Evolutionary conservation across 2,113 vertebrate genomes (phyloP).

Genomic region (Albula goreensis): DNA sequence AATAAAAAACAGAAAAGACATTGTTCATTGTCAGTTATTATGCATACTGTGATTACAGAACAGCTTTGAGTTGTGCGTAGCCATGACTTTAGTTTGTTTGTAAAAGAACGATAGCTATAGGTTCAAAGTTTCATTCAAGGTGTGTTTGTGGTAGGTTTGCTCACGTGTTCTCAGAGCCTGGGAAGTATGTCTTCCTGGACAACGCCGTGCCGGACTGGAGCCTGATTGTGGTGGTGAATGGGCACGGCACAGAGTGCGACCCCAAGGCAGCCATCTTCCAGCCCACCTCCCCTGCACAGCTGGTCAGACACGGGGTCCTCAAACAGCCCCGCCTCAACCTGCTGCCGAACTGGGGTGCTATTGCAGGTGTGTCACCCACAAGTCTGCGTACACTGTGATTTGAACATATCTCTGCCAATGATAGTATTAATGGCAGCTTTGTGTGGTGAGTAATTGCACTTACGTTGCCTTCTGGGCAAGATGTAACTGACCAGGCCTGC

Average conservation of each 20-base stretch:
- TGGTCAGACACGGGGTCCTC: constrained; percentile 72
- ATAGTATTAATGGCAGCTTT: too few species aligned
- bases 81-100: too few species aligned
- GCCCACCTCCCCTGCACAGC: constrained; percentile 81
- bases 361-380: constrained; percentile 68
- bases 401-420: not conserved
- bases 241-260: constrained; percentile 69
- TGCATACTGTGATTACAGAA: too few species aligned
- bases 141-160: constrained; percentile 75
- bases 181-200: constrained; percentile 84
- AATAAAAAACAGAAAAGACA: too few species aligned
- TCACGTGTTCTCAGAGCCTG: constrained; percentile 82
- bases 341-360: constrained; percentile 80
- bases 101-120: too few species aligned
- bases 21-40: too few species aligned
- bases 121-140: not conserved
- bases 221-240: constrained; percentile 78
- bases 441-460: not conserved
- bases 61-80: too few species aligned
- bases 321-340: constrained; percentile 71
- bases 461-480: not conserved
- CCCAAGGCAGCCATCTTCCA: constrained; percentile 66
- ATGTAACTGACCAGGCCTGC: not conserved
- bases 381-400: constrained; percentile 13
- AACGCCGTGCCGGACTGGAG: constrained; percentile 70